These are phyloP conservation scores for Volucella inanis DNA, from an alignment of 2,888 invertebrate species.

Conservation along the genomic window DNA sequence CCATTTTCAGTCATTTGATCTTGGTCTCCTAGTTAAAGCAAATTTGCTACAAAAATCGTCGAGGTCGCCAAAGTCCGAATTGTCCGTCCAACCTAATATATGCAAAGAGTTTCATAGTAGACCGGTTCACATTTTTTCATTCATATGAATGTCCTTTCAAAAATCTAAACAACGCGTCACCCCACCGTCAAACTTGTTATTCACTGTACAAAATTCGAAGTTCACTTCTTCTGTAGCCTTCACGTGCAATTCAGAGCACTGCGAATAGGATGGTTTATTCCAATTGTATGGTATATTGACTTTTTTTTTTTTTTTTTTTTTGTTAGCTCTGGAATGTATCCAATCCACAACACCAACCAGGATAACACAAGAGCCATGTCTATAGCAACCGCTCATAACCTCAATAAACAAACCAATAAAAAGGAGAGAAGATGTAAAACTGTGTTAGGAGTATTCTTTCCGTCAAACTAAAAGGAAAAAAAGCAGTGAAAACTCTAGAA, in stretches of 20 bases:
- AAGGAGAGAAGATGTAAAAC: slow-evolving; percentile 58
- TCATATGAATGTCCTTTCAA: too few species aligned
- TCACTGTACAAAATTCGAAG: neutral
- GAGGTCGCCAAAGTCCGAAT: too few species aligned
- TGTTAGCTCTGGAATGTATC: slow-evolving; percentile 39
- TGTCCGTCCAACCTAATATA: too few species aligned
- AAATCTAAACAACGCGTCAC: neutral
- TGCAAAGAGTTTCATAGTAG: too few species aligned
- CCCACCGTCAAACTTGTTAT: neutral
- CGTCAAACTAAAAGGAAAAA: neutral
- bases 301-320: neutral
- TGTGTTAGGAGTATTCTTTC: slow-evolving; percentile 52
- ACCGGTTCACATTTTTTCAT: too few species aligned
- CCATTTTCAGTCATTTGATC: too few species aligned
- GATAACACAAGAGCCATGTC: slow-evolving; percentile 60
- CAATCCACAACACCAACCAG: slow-evolving; percentile 25
- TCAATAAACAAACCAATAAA: slow-evolving; percentile 84
- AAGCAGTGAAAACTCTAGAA: neutral
- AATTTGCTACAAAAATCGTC: too few species aligned
- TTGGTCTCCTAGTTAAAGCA: too few species aligned
- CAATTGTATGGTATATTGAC: neutral
- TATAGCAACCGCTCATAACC: slow-evolving; percentile 83
- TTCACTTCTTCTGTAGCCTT: neutral
- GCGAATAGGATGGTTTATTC: too few species aligned
- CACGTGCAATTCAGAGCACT: neutral